These are phyloP conservation scores for Meiosimyza platycephala DNA, from an alignment of 2,888 invertebrate species.

Conservation along the genomic window DNA sequence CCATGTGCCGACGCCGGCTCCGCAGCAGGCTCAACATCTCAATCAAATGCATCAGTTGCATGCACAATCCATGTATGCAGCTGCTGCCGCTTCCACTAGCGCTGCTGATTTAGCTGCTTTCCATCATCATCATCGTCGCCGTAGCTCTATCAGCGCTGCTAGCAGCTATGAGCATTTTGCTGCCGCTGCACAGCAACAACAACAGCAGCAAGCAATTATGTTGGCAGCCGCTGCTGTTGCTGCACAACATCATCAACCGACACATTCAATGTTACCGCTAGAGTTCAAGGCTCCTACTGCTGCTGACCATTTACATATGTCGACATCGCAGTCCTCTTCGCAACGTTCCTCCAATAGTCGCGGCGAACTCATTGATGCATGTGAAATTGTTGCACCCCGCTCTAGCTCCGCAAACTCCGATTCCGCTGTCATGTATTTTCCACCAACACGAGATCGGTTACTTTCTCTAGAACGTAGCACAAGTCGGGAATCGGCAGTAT, in stretches of 20 bases:
- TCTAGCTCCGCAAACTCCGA: conserved; percentile 65
- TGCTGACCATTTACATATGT: conserved; percentile 50
- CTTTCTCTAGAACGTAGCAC: conserved; percentile 52
- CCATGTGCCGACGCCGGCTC: conserved; percentile 11
- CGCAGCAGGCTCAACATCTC: conserved; percentile 39
- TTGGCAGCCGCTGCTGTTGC: conserved; percentile 48
- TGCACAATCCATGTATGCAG: conserved; percentile 41
- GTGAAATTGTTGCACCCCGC: conserved; percentile 53
- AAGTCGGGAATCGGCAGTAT: conserved; percentile 48
- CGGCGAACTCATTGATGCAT: conserved; percentile 47
- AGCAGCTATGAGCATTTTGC: conserved; percentile 59
- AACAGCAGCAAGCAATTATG: conserved; percentile 47
- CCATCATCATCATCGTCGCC: conserved; percentile 51
- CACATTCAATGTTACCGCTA: conserved; percentile 42
- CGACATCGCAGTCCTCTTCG: conserved; percentile 48
- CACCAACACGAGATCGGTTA: conserved; percentile 55
- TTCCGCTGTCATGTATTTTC: conserved; percentile 58
- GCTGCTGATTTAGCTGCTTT: conserved; percentile 54
- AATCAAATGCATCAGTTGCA: conserved; percentile 40
- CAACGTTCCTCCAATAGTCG: conserved; percentile 57
- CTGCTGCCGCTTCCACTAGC: conserved; percentile 40
- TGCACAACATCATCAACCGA: conserved; percentile 43
- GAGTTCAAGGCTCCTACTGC: conserved; percentile 61
- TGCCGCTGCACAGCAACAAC: conserved; percentile 58
- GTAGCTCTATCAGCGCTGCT: conserved; percentile 57